A percentile compares a stretch with the other conserved stretches of the same genome.
Conservation (phyloP, 1,140 invertebrate genomes). For the Bacillus rossius region DNA sequence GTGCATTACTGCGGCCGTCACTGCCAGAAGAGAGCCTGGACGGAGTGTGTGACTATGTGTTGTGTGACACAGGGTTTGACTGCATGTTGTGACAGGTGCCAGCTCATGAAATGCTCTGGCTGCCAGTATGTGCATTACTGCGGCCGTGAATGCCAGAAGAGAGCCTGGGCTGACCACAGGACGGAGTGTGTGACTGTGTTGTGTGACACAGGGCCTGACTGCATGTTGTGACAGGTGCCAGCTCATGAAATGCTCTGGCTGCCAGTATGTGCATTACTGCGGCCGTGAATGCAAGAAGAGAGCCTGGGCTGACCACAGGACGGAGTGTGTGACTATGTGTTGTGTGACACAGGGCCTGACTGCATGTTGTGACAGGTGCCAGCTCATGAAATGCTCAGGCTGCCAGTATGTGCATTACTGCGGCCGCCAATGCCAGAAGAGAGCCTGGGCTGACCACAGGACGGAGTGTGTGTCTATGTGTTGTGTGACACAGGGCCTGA, state of each 20-base stretch:
- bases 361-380: too few relatives aligned
- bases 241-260: conserved; percentile 71
- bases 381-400: too few relatives aligned
- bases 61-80: too few relatives aligned
- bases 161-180: conserved; percentile 71
- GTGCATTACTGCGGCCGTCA: too few relatives aligned
- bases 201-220: too few relatives aligned
- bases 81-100: conserved; percentile 49
- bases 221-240: conserved; percentile 51
- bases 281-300: conserved; percentile 63
- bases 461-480: too few relatives aligned
- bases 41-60: background rate
- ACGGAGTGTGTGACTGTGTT: conserved; percentile 68
- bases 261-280: conserved; percentile 73
- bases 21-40: too few relatives aligned
- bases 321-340: conserved; percentile 69
- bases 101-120: conserved; percentile 70
- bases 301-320: conserved; percentile 69
- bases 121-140: conserved; percentile 77
- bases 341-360: conserved; percentile 54
- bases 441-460: too few relatives aligned
- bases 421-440: too few relatives aligned
- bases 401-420: too few relatives aligned
- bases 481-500: conserved; percentile 51
- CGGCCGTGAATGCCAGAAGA: conserved; percentile 62